Percentiles rank a stretch among this genome's conserved stretches.
These are phyloP conservation scores for Lissonota sp. DNA, from an alignment of 2,888 invertebrate genomes.

Conservation along the genomic window DNA sequence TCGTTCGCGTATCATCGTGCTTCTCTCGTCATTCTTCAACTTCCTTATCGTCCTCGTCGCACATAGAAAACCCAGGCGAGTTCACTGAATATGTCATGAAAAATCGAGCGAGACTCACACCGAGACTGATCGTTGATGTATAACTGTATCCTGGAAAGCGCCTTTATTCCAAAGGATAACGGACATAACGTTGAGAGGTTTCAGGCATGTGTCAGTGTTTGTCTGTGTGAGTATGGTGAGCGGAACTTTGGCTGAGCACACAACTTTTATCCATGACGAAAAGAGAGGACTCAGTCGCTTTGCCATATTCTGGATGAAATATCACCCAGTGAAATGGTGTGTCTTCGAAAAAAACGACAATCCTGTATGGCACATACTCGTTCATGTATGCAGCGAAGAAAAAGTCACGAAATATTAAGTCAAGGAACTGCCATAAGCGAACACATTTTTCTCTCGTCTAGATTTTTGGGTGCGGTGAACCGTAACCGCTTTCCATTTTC, in stretches of 20 bases:
- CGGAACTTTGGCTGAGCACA: slow-evolving; percentile 31
- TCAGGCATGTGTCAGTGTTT: not conserved
- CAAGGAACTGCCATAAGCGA: not conserved
- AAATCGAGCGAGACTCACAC: slow-evolving; percentile 15
- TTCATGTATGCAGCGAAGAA: not conserved
- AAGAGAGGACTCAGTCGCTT: not conserved
- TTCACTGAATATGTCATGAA: not conserved
- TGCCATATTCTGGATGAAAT: slow-evolving; percentile 14
- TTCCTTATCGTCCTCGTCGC: slow-evolving; percentile 20
- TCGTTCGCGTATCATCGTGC: slow-evolving; percentile 39
- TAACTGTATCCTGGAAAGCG: slow-evolving; percentile 46
- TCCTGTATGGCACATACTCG: not conserved
- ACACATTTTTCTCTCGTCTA: not conserved
- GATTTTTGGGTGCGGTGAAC: no score
- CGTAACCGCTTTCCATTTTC: no score
- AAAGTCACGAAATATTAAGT: slow-evolving; percentile 1
- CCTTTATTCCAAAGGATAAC: slow-evolving; percentile 38
- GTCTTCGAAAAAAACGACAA: not conserved
- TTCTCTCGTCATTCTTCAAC: slow-evolving; percentile 48
- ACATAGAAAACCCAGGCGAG: not conserved
- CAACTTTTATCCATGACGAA: slow-evolving; percentile 13
- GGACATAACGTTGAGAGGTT: slow-evolving; percentile 4
- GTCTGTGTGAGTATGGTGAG: slow-evolving; percentile 1
- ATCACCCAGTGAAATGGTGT: slow-evolving; percentile 15
- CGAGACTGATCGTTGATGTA: slow-evolving; percentile 43